These are phyloP conservation scores for Limnothrissa miodon DNA, from an alignment of 2,113 vertebrate species.

Conservation along the genomic window DNA sequence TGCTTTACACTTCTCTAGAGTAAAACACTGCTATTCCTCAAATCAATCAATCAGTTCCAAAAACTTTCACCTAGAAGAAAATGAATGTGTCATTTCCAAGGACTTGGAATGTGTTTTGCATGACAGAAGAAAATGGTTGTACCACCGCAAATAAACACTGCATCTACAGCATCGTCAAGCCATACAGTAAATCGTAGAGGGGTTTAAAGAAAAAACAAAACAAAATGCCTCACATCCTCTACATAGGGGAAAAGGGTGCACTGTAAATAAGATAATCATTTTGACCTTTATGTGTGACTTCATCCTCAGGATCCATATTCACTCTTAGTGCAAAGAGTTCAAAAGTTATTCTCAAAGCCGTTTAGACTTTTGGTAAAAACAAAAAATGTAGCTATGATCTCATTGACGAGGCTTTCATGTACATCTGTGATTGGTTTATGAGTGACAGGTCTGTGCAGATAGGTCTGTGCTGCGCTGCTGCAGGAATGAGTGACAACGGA, in stretches of 20 bases:
- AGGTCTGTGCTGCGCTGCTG: no score
- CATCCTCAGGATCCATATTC: no score
- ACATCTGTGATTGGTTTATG: no score
- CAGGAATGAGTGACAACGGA: no score
- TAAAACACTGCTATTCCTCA: slow-evolving; percentile 8
- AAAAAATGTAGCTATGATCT: no score
- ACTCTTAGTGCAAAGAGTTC: no score
- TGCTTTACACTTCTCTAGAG: not conserved
- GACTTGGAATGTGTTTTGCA: not conserved
- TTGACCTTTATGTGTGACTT: not conserved
- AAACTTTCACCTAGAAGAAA: not conserved
- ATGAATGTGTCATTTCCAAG: not conserved
- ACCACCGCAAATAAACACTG: not conserved
- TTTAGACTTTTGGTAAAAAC: no score
- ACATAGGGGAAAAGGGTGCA: not conserved
- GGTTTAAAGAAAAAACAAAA: not conserved
- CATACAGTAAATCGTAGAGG: not conserved
- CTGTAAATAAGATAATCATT: not conserved
- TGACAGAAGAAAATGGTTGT: not conserved
- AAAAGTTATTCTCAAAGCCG: no score
- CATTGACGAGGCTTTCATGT: no score
- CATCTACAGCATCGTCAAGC: not conserved
- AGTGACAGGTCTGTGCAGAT: no score
- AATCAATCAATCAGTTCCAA: not conserved
- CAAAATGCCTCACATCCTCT: not conserved